A percentile compares a stretch with the other conserved stretches of the same genome.
Conservation (phyloP, 2,888 invertebrate genomes). For the Metallyticus violacea region DNA sequence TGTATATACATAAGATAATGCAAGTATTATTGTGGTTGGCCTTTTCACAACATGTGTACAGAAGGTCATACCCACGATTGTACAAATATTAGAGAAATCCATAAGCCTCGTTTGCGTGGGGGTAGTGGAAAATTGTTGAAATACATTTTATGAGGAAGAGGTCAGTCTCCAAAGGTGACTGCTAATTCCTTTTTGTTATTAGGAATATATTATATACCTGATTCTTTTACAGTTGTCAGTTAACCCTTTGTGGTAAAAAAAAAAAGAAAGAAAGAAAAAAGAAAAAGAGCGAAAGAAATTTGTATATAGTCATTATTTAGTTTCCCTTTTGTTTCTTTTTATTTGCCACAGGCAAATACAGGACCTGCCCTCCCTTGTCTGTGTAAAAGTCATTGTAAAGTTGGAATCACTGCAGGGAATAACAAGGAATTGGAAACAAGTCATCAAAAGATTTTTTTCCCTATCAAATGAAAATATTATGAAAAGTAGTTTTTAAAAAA, state of each 20-base stretch:
- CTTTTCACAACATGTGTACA: conserved; percentile 20
- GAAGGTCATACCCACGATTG: conserved; percentile 14
- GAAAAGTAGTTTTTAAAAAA: not conserved
- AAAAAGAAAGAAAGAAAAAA: not conserved
- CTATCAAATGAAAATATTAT: not conserved
- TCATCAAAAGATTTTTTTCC: not conserved
- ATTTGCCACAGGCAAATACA: conserved; percentile 27
- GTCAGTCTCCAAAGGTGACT: conserved; percentile 25
- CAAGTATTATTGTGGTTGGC: conserved; percentile 29
- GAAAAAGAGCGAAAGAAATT: not conserved
- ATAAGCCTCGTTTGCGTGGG: conserved; percentile 11
- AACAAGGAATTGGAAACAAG: conserved; percentile 30
- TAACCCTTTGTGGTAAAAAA: conserved; percentile 30
- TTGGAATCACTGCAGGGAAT: conserved; percentile 33
- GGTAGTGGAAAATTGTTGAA: conserved; percentile 28
- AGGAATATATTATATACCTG: conserved; percentile 29
- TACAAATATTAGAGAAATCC: conserved; percentile 19
- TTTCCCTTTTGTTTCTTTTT: conserved; percentile 10
- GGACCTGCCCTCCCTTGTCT: conserved; percentile 8
- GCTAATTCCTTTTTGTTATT: conserved; percentile 33
- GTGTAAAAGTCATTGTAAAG: conserved; percentile 17
- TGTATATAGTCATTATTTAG: conserved; percentile 31
- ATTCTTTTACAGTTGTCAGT: conserved; percentile 29
- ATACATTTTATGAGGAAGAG: conserved; percentile 31
- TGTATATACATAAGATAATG: conserved; percentile 30